These are phyloP conservation scores for Arizona elegans DNA, from an alignment of 2,113 vertebrate species.

Conservation along the genomic window DNA sequence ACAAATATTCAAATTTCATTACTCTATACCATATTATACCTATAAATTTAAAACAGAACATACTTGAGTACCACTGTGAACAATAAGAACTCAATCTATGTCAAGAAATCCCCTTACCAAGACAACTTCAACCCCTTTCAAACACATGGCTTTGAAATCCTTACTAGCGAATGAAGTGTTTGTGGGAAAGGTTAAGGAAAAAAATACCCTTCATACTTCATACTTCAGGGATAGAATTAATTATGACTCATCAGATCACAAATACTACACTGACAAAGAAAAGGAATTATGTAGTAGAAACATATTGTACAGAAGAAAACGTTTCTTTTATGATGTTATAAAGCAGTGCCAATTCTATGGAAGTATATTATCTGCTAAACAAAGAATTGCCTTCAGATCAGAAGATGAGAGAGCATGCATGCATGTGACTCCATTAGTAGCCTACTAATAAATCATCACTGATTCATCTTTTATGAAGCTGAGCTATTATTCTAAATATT, in stretches of 20 bases:
- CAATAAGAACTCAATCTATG: neutral
- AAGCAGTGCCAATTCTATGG: neutral
- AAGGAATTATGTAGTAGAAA: neutral
- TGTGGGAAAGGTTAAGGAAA: slow-evolving; percentile 13
- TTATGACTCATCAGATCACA: neutral
- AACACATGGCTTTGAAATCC: neutral
- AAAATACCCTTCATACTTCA: too few species aligned
- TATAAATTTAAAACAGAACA: neutral
- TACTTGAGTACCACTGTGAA: neutral
- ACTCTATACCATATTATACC: neutral
- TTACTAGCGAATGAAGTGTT: neutral
- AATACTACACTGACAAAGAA: neutral
- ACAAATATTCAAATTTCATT: neutral
- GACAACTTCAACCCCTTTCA: neutral
- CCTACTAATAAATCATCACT: neutral
- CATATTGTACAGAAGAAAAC: neutral
- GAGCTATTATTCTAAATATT: neutral
- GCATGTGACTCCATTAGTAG: neutral
- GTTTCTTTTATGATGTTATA: neutral
- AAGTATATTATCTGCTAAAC: slow-evolving; percentile 19
- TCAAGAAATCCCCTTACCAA: neutral
- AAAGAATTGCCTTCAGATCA: neutral
- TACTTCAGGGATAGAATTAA: neutral
- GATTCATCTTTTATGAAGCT: neutral
- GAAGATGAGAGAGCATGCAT: neutral